Conservation (phyloP, 2,888 invertebrate species). For the Molorchus minor region DNA sequence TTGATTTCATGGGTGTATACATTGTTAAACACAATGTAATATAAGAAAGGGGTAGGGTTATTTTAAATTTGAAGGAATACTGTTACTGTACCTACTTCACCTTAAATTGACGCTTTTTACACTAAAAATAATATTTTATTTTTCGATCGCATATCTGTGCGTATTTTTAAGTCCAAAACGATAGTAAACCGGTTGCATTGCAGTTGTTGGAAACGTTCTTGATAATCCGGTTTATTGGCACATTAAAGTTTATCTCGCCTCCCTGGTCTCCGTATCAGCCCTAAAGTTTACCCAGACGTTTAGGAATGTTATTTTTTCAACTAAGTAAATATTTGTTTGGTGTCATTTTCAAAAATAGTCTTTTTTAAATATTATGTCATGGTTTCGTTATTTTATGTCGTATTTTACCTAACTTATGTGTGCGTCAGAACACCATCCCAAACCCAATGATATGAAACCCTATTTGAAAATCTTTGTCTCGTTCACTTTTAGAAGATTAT, state of each 20-base stretch:
- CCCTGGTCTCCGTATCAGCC: constrained; percentile 26
- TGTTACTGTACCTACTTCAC: too few species aligned
- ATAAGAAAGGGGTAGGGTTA: constrained; percentile 5
- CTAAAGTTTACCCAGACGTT: constrained; percentile 37
- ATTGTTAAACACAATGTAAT: constrained; percentile 1
- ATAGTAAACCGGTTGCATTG: constrained; percentile 1
- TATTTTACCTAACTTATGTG: not conserved
- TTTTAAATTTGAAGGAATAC: too few species aligned
- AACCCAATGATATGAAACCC: too few species aligned
- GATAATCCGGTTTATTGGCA: constrained; percentile 21
- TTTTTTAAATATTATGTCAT: constrained; percentile 12
- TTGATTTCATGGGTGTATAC: not conserved
- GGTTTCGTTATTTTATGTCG: not conserved
- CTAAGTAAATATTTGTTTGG: constrained; percentile 18
- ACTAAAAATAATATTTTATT: too few species aligned
- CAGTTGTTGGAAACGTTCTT: constrained; percentile 1
- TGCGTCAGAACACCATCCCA: too few species aligned
- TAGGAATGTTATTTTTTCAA: constrained; percentile 35
- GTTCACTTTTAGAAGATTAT: too few species aligned
- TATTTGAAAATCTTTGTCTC: too few species aligned
- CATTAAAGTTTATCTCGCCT: constrained; percentile 22
- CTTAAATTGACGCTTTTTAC: too few species aligned
- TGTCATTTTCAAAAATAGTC: constrained; percentile 18
- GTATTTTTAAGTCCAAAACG: not conserved
- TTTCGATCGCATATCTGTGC: too few species aligned